Evolutionary conservation across 2,113 vertebrate genomes (phyloP).

Genomic region (Tragulus kanchil): DNA sequence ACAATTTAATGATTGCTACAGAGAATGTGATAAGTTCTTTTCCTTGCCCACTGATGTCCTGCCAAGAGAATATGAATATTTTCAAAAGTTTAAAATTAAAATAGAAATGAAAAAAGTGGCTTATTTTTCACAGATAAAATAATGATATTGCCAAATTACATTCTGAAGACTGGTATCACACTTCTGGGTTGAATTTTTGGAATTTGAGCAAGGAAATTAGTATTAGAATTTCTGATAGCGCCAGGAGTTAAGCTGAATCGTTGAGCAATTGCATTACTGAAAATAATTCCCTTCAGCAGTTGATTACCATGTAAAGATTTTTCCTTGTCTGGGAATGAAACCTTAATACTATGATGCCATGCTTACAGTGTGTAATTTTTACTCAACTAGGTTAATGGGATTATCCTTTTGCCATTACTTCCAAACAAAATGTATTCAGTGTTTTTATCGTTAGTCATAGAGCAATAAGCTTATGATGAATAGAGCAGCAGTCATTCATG

Average conservation of each 20-base stretch:
- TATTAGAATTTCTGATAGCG: neutral
- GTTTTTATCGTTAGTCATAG: neutral
- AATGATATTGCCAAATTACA: neutral
- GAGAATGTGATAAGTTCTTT: constrained; percentile 19
- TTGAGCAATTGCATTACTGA: neutral
- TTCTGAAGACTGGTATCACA: neutral
- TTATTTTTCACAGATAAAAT: neutral
- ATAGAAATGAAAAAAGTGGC: neutral
- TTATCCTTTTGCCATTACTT: neutral
- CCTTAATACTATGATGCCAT: neutral
- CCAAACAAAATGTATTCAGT: neutral
- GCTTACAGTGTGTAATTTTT: neutral
- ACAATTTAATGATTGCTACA: neutral
- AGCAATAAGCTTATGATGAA: neutral
- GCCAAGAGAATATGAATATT: constrained; percentile 1
- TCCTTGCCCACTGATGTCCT: neutral
- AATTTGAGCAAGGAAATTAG: neutral
- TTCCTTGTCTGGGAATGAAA: neutral
- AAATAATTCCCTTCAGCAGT: neutral
- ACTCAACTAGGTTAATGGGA: neutral
- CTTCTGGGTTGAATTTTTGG: neutral
- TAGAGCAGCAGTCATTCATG: neutral
- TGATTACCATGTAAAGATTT: neutral
- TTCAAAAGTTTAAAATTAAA: constrained; percentile 60
- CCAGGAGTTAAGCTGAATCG: neutral